phyloP scores from a whole-genome alignment of 2,888 invertebrate genomes.

The Lumbricus terrestris region DNA sequence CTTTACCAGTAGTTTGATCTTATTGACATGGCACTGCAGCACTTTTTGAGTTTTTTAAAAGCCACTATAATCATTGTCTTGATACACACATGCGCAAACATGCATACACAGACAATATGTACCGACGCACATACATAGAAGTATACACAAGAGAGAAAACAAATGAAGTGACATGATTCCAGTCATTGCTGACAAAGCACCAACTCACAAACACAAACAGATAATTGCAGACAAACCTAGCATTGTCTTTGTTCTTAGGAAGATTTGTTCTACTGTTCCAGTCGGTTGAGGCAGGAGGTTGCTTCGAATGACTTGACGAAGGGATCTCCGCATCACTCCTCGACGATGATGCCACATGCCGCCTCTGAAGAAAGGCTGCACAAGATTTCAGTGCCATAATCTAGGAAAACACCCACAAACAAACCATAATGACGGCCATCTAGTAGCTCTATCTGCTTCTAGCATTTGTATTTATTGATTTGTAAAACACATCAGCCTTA shows the following conservation, averaged over 20 bases:
- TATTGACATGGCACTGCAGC: too few species aligned
- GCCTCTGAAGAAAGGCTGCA: background rate
- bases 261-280: background rate
- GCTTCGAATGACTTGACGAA: background rate
- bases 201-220: background rate
- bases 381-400: constrained; percentile 19
- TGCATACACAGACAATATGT: background rate
- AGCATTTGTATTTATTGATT: background rate
- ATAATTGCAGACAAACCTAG: background rate
- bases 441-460: background rate
- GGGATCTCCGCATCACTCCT: background rate
- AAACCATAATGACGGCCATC: background rate
- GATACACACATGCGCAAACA: background rate
- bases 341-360: too few species aligned
- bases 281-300: background rate
- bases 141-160: background rate
- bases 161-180: background rate
- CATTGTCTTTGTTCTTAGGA: background rate
- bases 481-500: background rate
- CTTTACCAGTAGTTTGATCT: too few species aligned
- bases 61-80: background rate
- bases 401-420: background rate
- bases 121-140: background rate
- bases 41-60: too few species aligned
- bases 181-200: background rate